Evolutionary conservation across 2,888 invertebrate genomes (phyloP), one percentile per base, ranked within the genome.

Genomic region (Thelaira solivaga): DNA sequence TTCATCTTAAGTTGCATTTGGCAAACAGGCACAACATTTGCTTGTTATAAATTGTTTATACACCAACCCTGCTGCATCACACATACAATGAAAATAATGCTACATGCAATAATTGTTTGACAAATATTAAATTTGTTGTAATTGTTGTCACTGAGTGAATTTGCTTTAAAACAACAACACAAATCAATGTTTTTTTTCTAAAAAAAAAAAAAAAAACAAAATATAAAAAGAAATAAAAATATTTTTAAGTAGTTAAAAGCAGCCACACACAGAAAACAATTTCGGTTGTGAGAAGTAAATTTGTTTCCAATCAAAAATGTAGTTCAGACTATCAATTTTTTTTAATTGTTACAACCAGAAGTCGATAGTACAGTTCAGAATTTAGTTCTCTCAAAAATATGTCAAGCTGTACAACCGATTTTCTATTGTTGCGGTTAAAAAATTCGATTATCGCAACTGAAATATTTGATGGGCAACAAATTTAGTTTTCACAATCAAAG

Each of bases 31-130:
- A 59, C 45, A 71, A 51, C 16, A 51, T 43, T 71, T 45, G 26
- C 36, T 47, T 61, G 18, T 34, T 61, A 16, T 10, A 11, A n/a
- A 11, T 11, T 29, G 41, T 20, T 10, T 43, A 10, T 41, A 8
- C 18, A 8, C 13, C 20, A 20, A 7, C 13, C 22, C 5, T 26
- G 1, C 1, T 13, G 13, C 47, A 47, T 8, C 16, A 34, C 11
- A 24, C 7, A 47, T 2, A 10, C 39, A 39, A 67, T 45, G 55
- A n/a, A 65, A 43, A 61, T 67, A 24, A 39, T 53, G 59, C 67
- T 69, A 78, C 69, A 69, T 73, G 78, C 64, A 73, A 61, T 69
- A 74, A 78, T 74, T 78, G 73, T 69, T 73, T 74, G 64, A 69
- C 78, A 78, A 78, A 74, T 78, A 78, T 78, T 74, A 59, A 69